A percentile compares a stretch with the other conserved stretches of the same genome.
Conservation (phyloP, 2,113 vertebrate genomes). For the Amphilophus citrinellus region DNA sequence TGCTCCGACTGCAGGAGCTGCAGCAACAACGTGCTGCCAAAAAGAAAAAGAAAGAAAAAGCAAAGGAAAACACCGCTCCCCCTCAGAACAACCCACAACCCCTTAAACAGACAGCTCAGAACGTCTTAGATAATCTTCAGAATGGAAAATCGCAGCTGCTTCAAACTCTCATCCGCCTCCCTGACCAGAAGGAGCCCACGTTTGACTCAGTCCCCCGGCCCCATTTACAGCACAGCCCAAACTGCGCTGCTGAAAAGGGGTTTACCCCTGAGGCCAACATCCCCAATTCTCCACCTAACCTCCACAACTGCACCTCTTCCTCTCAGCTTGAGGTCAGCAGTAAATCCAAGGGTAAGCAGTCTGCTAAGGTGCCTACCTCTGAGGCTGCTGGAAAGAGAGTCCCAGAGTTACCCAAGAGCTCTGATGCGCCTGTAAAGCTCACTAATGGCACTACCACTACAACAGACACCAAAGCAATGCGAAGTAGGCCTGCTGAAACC, state of each 20-base stretch:
- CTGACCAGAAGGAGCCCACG: conserved; percentile 73
- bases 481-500: conserved; percentile 80
- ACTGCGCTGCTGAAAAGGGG: conserved; percentile 79
- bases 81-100: conserved; percentile 83
- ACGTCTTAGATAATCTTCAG: conserved; percentile 83
- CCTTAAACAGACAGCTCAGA: conserved; percentile 82
- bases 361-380: conserved; percentile 73
- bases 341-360: conserved; percentile 85
- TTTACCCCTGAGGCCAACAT: conserved; percentile 74
- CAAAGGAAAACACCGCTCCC: conserved; percentile 83
- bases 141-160: conserved; percentile 88
- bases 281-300: conserved; percentile 22
- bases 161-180: conserved; percentile 82
- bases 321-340: conserved; percentile 76
- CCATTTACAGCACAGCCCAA: conserved; percentile 73
- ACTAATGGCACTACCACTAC: conserved; percentile 73
- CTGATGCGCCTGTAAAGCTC: conserved; percentile 70
- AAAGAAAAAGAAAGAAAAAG: conserved; percentile 95
- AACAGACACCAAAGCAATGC: conserved; percentile 70
- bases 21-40: conserved; percentile 89
- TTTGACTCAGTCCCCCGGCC: conserved; percentile 43
- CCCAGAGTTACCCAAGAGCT: conserved; percentile 63
- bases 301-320: conserved; percentile 70
- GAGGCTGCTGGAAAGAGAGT: conserved; percentile 77
- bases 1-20: conserved; percentile 90